These are phyloP conservation scores for Lagocephalus sceleratus DNA, from an alignment of 2,797 vertebrate species.

Conservation along the genomic window DNA sequence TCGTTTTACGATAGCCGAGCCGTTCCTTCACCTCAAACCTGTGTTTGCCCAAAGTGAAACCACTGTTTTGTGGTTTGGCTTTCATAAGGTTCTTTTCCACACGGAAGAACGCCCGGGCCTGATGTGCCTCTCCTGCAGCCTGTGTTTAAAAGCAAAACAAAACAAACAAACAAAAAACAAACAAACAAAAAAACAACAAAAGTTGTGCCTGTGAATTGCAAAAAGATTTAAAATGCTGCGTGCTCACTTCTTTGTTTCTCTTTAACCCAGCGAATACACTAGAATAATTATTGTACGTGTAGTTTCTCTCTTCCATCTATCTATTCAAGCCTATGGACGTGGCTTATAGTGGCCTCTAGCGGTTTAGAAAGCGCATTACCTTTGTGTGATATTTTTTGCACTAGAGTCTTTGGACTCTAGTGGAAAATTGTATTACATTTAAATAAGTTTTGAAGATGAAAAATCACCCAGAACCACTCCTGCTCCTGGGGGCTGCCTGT, in stretches of 20 bases:
- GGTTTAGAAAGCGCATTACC: slow-evolving; percentile 32
- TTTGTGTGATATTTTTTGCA: slow-evolving; percentile 2
- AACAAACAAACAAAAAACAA: too few relatives aligned
- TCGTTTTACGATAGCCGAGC: slow-evolving; percentile 4
- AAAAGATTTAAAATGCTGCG: not conserved
- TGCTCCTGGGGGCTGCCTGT: slow-evolving; percentile 3
- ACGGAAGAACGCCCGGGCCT: too few relatives aligned
- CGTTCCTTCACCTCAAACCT: slow-evolving; percentile 13
- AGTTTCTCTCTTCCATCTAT: not conserved
- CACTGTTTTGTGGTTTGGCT: slow-evolving; percentile 11
- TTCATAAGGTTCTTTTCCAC: not conserved
- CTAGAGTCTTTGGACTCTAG: not conserved
- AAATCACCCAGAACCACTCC: too few relatives aligned
- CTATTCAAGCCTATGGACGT: slow-evolving; percentile 24
- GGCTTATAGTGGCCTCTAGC: slow-evolving; percentile 72
- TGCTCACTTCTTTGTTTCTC: not conserved
- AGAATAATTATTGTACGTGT: too few relatives aligned
- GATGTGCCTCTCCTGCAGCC: too few relatives aligned
- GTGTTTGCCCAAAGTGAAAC: slow-evolving; percentile 13
- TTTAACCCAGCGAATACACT: not conserved
- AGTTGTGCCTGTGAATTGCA: too few relatives aligned
- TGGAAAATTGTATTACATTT: not conserved
- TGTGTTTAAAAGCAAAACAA: too few relatives aligned
- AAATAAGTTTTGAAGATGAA: too few relatives aligned
- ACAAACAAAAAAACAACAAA: too few relatives aligned